A percentile compares a stretch with the other conserved stretches of the same genome.
Conservation (phyloP, 64 coral and sea anemone species). For the Hydrozoanthus tunicans region DNA sequence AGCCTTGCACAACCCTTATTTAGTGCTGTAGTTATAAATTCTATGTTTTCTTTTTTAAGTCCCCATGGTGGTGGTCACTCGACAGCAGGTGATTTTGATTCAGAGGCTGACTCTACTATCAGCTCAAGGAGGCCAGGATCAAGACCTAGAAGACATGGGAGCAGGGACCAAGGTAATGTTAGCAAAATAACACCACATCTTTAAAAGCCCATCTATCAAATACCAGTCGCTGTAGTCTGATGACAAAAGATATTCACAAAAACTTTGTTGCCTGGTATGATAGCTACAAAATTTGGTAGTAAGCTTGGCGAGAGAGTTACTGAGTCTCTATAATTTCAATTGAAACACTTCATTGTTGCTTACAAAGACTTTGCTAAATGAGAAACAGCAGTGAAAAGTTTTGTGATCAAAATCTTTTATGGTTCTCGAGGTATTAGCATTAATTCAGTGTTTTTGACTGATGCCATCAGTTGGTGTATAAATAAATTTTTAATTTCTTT, state of each 20-base stretch:
- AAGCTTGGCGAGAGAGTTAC: neutral
- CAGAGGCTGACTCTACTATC: slow-evolving; percentile 86
- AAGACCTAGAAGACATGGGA: slow-evolving; percentile 68
- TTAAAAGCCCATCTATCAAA: neutral
- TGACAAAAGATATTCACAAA: too few species aligned
- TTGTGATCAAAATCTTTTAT: too few species aligned
- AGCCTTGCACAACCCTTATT: too few species aligned
- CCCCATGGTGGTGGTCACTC: slow-evolving; percentile 85
- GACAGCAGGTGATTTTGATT: slow-evolving; percentile 91
- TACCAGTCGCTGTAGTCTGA: too few species aligned
- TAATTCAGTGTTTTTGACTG: too few species aligned
- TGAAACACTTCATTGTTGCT: too few species aligned
- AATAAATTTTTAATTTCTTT: too few species aligned
- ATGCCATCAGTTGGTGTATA: too few species aligned
- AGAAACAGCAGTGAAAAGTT: too few species aligned
- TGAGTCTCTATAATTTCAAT: neutral
- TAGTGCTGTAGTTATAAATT: neutral
- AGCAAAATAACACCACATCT: neutral
- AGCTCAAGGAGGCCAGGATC: slow-evolving; percentile 85
- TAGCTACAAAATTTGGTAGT: neutral
- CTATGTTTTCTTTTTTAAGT: slow-evolving; percentile 31
- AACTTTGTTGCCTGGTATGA: neutral
- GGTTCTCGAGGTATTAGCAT: too few species aligned
- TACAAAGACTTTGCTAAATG: too few species aligned
- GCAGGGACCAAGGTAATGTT: slow-evolving; percentile 84